These are phyloP conservation scores for Cataglyphis albicans DNA, from an alignment of 2,888 invertebrate genomes.

Conservation along the genomic window DNA sequence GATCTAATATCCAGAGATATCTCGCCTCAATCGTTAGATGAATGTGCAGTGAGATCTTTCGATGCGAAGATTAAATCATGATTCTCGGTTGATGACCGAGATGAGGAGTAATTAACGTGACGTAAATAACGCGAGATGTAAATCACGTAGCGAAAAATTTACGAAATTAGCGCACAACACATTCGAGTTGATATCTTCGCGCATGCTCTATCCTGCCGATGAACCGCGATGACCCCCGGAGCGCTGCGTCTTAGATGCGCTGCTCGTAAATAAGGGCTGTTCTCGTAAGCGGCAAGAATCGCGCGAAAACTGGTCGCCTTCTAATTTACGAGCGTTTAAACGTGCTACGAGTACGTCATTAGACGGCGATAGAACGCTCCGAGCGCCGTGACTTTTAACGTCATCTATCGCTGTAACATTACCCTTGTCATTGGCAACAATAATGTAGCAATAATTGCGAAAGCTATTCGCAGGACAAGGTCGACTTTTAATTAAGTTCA, in stretches of 20 bases:
- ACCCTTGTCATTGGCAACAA: neutral
- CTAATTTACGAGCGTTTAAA: constrained; percentile 75
- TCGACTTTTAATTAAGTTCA: constrained; percentile 67
- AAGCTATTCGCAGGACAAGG: neutral
- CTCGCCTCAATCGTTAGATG: neutral
- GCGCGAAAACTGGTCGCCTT: constrained; percentile 61
- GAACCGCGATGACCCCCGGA: constrained; percentile 56
- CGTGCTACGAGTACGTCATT: constrained; percentile 71
- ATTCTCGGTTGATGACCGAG: constrained; percentile 3
- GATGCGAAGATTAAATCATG: neutral
- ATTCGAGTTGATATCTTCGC: constrained; percentile 45
- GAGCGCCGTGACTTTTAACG: constrained; percentile 65
- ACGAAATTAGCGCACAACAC: constrained; percentile 34
- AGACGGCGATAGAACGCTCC: constrained; percentile 63
- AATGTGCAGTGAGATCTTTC: neutral
- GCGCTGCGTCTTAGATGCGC: constrained; percentile 38
- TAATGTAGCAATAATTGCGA: neutral
- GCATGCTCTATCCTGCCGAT: constrained; percentile 41
- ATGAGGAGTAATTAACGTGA: constrained; percentile 11
- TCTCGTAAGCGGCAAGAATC: constrained; percentile 61
- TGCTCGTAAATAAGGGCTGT: constrained; percentile 61
- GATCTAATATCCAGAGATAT: neutral
- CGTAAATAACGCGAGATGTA: constrained; percentile 4
- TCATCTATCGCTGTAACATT: neutral
- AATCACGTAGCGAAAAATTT: constrained; percentile 16